Percentiles rank a stretch among this genome's conserved stretches.
Evolutionary conservation across 1,140 invertebrate species (phyloP).

Genomic region (Anastrepha obliqua): DNA sequence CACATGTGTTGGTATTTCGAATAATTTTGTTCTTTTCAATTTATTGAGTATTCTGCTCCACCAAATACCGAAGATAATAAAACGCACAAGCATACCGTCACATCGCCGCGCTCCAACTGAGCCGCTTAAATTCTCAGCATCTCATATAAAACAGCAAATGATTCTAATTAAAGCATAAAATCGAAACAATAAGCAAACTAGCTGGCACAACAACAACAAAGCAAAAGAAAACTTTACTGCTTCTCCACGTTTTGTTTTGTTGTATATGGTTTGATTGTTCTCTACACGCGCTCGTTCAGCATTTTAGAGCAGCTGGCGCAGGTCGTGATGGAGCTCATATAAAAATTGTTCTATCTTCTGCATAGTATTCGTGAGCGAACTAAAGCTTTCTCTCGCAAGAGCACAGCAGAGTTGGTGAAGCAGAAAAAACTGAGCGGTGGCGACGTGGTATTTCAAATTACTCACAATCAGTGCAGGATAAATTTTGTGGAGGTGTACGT

Average conservation of each 20-base stretch:
- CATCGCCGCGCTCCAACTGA: constrained; percentile 42
- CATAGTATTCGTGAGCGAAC: neutral
- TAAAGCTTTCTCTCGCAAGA: neutral
- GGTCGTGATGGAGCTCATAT: no score
- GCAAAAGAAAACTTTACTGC: neutral
- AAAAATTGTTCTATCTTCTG: neutral
- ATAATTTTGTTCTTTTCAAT: neutral
- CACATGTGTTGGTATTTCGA: neutral
- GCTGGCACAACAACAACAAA: neutral
- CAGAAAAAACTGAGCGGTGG: neutral
- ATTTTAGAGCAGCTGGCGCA: neutral
- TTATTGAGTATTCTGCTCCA: neutral
- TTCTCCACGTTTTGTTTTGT: neutral
- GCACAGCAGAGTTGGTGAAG: neutral
- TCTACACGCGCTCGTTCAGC: neutral
- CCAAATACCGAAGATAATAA: neutral
- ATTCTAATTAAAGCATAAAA: constrained; percentile 18
- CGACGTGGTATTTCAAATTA: no score
- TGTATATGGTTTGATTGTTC: neutral
- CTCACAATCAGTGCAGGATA: neutral
- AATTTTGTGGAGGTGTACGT: neutral
- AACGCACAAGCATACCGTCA: neutral
- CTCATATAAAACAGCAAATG: constrained; percentile 25
- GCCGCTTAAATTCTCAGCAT: constrained; percentile 3
- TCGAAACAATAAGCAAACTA: neutral